Evolutionary conservation across 1,140 invertebrate genomes (phyloP), one percentile per base, ranked within the genome.

Genomic region (Ceratosolen solmsi): DNA sequence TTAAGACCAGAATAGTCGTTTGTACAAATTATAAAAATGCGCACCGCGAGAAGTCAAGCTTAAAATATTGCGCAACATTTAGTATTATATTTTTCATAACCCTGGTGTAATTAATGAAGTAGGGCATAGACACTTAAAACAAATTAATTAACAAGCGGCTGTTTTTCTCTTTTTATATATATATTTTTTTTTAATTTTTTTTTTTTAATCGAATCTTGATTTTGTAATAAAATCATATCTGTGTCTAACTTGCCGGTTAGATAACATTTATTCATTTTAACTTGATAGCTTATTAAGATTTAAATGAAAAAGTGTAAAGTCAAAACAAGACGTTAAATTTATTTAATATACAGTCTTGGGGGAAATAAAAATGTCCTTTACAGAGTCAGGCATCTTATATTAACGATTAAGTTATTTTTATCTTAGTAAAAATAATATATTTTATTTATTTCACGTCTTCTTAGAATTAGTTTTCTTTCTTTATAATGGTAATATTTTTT

Each of bases 11-110:
- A 82, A 84, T 84, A 84, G 83, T 85, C 84, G 84, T 85, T 83
- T 88, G 87, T 89, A 88, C 86, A 89, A 86, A 88, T 86, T 86
- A 83, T 86, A 85, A 82, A 86, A 86, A 84, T 78, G 84, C 82
- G 83, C 85, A n/a, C 83, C 60, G 73, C 84, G 78, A 84, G 84
- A 74, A 83, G 83, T 86, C 84, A 87, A 80, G 85, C 86, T 90
- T 90, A 49, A 72, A 72, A 77, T 86, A 85, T 87, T 88, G 90
- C 88, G 90, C 89, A 88, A 90, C 84, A 84, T 86, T 85, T 90
- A 90, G 87, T 88, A 90, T 90, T 91, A 90, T 91, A 90, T 91
- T 91, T 91, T 91, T 91, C 88, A 91, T 90, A 91, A 89, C 79
- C 86, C 88, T 85, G 85, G 87, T 91, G 87, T 89, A 89, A 89